Evolutionary conservation across 2,888 invertebrate genomes (phyloP), one percentile per base, ranked within the genome.

Genomic region (Carabus problematicus): DNA sequence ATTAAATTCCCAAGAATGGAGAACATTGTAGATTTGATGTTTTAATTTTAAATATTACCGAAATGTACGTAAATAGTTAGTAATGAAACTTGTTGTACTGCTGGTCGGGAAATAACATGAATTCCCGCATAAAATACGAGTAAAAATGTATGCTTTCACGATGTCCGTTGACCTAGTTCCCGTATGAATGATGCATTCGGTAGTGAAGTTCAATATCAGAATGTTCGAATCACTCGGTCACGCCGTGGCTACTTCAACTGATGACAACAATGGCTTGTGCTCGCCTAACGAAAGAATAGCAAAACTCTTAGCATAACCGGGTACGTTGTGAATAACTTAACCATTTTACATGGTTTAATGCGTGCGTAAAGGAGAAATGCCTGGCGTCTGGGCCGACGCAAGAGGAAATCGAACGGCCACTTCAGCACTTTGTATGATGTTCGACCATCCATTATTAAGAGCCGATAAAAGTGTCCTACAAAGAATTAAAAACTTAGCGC

Each of bases 401-500:
- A 8, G 14, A 14, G 49, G 11, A 16, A 7, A 16, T 47, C 47
- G 16, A 9, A 16, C 43, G 19, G 55, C 55, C 64, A 43, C 43
- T 16, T 43, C 54, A 59, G 63, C 59, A 64, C 64, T 43, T 56
- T 66, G 58, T 41, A 6, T 29, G 59, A 19, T 49, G 40, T 40
- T 56, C 16, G 56, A 54, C 67, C 43, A 60, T 66, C 67, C 60
- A 67, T 67, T 67, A 67, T 60, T 67, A 60, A 67, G 67, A 67
- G 58, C 67, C 59, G 67, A 67, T 67, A 67, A 67, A 67, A 66
- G 66, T 66, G 42, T 49, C 56, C 66, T 41, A 59, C 59, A 66
- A 66, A 60, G 67, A 67, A 67, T 67, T 67, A 67, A 67, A 67
- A 67, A 67, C 67, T 67, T 67, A 67, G 67, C 60, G 60, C 29